Evolutionary conservation across 2,797 vertebrate genomes (phyloP).

Genomic region (Oophaga sylvatica): DNA sequence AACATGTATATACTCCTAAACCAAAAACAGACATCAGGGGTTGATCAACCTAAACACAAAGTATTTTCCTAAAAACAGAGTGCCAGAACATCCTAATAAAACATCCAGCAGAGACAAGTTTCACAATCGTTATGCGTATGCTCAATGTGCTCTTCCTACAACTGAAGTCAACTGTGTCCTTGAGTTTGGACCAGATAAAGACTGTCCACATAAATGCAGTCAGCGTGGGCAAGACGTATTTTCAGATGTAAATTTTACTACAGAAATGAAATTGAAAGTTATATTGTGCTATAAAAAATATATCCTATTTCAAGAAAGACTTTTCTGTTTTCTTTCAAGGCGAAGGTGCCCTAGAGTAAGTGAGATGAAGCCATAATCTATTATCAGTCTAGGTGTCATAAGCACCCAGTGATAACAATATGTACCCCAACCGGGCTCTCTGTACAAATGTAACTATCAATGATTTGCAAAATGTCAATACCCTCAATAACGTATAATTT

Average conservation of each 20-base stretch:
- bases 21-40: constrained; percentile 25
- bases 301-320: neutral
- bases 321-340: neutral
- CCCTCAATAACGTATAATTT: neutral
- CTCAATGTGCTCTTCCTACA: neutral
- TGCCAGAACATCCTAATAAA: neutral
- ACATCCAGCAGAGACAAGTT: neutral
- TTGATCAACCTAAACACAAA: constrained; percentile 13
- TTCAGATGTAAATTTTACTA: too few relatives aligned
- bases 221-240: too few relatives aligned
- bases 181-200: neutral
- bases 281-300: neutral
- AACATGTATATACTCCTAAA: constrained; percentile 2
- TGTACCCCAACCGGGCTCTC: neutral
- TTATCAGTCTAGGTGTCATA: neutral
- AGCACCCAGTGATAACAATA: too few relatives aligned
- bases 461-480: neutral
- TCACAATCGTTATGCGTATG: neutral
- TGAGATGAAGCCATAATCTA: neutral
- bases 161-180: neutral
- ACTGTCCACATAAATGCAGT: too few relatives aligned
- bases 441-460: neutral
- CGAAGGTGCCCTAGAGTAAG: neutral
- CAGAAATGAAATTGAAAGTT: neutral
- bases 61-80: neutral